Percentiles rank a stretch among this genome's conserved stretches.
phyloP scores from a whole-genome alignment of 2,113 vertebrate genomes.

The Apodemus sylvaticus region DNA sequence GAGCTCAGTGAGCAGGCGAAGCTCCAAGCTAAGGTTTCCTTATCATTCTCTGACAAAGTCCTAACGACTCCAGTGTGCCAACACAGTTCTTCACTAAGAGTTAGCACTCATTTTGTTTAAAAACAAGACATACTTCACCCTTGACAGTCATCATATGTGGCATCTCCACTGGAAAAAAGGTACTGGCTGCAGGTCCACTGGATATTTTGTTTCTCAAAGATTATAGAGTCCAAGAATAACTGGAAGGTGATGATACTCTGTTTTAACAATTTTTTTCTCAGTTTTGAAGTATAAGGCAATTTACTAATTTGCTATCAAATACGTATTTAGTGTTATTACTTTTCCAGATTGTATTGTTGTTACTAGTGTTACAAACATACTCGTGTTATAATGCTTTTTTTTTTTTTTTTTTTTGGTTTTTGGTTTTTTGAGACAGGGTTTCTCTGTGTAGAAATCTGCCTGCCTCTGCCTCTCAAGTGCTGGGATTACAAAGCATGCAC shows the following conservation, averaged over 20 bases:
- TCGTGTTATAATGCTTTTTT: neutral
- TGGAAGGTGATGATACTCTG: conserved; percentile 50
- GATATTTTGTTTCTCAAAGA: conserved; percentile 76
- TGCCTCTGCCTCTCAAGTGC: no score
- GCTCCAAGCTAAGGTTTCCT: conserved; percentile 38
- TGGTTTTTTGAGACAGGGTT: no score
- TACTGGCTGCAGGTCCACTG: conserved; percentile 59
- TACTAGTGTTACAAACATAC: neutral
- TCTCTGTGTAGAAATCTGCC: no score
- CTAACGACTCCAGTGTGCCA: conserved; percentile 59
- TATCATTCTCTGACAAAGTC: conserved; percentile 59
- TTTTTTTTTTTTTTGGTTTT: no score
- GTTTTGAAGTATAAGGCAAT: conserved; percentile 47
- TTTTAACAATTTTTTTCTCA: conserved; percentile 67
- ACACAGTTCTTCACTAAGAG: conserved; percentile 57
- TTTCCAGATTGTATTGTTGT: conserved; percentile 45
- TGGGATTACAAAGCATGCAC: no score
- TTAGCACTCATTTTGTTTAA: conserved; percentile 67
- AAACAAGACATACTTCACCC: conserved; percentile 62
- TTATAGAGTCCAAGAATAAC: conserved; percentile 74
- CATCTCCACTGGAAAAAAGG: conserved; percentile 75
- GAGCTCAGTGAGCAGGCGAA: conserved; percentile 30
- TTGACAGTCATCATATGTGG: conserved; percentile 73
- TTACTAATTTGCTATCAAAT: conserved; percentile 33
- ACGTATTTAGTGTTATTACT: conserved; percentile 42